phyloP scores from a whole-genome alignment of 1,140 invertebrate genomes.

The Rhagoletis zephyria region DNA sequence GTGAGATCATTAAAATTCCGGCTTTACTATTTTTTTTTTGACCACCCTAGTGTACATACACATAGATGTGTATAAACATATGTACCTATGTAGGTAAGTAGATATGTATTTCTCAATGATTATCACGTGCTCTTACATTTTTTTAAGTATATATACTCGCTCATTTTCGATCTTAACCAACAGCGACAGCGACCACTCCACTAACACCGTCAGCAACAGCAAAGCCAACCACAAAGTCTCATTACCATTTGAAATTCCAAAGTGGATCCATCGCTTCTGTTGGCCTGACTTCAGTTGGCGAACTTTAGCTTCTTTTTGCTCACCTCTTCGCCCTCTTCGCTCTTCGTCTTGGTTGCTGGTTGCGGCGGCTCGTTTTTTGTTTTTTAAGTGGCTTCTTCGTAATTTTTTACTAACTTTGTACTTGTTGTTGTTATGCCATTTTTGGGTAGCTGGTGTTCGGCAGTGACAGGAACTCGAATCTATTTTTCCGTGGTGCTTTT shows the following conservation, averaged over 20 bases:
- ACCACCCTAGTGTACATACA: neutral
- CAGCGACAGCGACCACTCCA: neutral
- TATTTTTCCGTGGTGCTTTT: neutral
- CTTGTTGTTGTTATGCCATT: neutral
- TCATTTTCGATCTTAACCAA: neutral
- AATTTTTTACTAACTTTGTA: neutral
- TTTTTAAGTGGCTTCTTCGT: neutral
- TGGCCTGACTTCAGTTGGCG: constrained; percentile 9
- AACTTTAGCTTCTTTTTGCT: neutral
- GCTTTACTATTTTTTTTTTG: too few species aligned
- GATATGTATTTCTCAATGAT: constrained; percentile 19
- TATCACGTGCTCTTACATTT: constrained; percentile 12
- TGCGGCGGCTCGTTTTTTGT: neutral
- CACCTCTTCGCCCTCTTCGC: neutral
- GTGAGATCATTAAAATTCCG: too few species aligned
- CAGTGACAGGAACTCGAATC: constrained; percentile 28
- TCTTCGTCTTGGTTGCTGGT: neutral
- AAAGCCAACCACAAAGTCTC: constrained; percentile 19
- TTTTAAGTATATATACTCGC: neutral
- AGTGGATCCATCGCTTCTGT: constrained; percentile 8
- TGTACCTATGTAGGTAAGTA: neutral
- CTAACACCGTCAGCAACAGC: neutral
- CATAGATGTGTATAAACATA: neutral
- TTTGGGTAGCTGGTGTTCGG: constrained; percentile 8
- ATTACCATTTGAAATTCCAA: constrained; percentile 36